Conservation (phyloP, 2,888 invertebrate genomes). For the Amphipoea oculea region DNA sequence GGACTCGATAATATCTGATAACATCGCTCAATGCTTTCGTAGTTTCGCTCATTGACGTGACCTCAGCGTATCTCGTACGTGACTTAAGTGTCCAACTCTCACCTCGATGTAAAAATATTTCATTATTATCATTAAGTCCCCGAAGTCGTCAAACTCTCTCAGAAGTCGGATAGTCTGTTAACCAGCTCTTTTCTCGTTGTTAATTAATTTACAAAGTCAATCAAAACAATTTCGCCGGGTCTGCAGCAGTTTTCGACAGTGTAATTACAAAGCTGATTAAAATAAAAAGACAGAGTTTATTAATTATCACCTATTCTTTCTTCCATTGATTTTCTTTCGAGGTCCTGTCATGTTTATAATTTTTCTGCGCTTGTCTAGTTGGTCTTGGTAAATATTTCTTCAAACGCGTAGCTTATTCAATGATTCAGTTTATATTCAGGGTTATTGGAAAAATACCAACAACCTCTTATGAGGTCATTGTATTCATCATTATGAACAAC, state of each 20-base stretch:
- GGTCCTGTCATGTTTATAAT: neutral
- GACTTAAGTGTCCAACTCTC: slow-evolving; percentile 23
- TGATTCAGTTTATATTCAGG: neutral
- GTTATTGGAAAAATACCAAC: too few species aligned
- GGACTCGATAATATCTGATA: slow-evolving; percentile 31
- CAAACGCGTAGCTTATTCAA: neutral
- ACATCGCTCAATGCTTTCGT: slow-evolving; percentile 37
- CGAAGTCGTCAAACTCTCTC: slow-evolving; percentile 31
- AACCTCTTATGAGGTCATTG: too few species aligned
- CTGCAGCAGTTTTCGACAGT: slow-evolving; percentile 67
- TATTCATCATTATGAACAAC: too few species aligned
- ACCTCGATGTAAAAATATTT: slow-evolving; percentile 29
- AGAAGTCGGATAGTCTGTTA: slow-evolving; percentile 47
- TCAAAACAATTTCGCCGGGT: slow-evolving; percentile 68
- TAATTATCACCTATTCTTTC: slow-evolving; percentile 44
- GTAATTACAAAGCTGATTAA: slow-evolving; percentile 67
- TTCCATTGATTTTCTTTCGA: slow-evolving; percentile 15
- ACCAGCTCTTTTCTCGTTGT: slow-evolving; percentile 63
- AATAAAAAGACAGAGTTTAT: slow-evolving; percentile 62
- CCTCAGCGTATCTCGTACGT: slow-evolving; percentile 5
- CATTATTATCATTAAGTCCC: slow-evolving; percentile 32
- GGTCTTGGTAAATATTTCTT: neutral
- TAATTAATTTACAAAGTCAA: slow-evolving; percentile 76
- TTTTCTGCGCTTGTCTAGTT: neutral
- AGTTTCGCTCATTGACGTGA: slow-evolving; percentile 17